Evolutionary conservation across 2,113 vertebrate species (phyloP).

Genomic region (Ia io): DNA sequence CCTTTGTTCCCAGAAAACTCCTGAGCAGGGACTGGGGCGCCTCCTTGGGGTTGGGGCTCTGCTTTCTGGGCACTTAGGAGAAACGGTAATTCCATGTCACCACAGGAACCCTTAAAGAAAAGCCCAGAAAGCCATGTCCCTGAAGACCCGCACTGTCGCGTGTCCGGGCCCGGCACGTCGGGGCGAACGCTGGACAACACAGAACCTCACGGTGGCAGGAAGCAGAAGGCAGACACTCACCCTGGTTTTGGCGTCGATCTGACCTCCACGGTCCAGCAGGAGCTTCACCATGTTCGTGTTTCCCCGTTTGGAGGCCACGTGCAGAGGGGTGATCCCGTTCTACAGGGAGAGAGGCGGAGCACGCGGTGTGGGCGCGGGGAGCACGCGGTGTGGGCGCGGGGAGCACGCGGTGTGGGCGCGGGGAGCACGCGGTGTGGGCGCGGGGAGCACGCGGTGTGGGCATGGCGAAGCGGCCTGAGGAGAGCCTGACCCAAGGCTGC

Average conservation of each 20-base stretch:
- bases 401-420: not conserved
- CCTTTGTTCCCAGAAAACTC: not conserved
- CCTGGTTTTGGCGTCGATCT: constrained; percentile 99
- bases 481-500: not conserved
- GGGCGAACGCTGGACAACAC: not conserved
- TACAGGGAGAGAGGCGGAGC: constrained; percentile 81
- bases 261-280: constrained; percentile 94
- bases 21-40: not conserved
- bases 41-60: not conserved
- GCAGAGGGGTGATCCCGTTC: constrained; percentile 98
- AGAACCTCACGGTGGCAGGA: not conserved
- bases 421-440: no score
- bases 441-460: not conserved
- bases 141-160: no score
- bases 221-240: constrained; percentile 81
- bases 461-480: constrained; percentile 18
- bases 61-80: not conserved
- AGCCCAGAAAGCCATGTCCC: not conserved
- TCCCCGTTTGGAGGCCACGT: constrained; percentile 97
- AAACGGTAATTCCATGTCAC: not conserved
- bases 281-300: constrained; percentile 99
- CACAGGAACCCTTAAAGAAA: not conserved
- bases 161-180: not conserved
- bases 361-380: not conserved
- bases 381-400: not conserved